These are phyloP conservation scores for Channa striata DNA, from an alignment of 2,797 vertebrate species.

Conservation along the genomic window DNA sequence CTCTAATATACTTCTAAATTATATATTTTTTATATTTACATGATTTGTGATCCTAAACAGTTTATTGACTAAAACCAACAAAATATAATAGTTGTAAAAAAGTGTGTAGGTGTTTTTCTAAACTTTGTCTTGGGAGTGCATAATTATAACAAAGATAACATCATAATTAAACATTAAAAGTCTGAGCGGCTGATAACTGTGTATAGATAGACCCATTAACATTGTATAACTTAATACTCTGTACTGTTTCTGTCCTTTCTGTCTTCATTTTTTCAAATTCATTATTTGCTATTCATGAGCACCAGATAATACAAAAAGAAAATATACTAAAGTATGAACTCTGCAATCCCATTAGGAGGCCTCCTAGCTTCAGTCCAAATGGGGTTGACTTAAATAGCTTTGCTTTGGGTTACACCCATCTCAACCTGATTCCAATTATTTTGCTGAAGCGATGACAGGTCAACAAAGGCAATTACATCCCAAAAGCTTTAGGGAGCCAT, in stretches of 20 bases:
- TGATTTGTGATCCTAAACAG: too few relatives aligned
- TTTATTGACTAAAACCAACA: too few relatives aligned
- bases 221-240: neutral
- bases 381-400: conserved; percentile 36
- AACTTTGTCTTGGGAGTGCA: too few relatives aligned
- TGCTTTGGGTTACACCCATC: conserved; percentile 39
- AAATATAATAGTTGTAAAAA: too few relatives aligned
- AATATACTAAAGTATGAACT: conserved; percentile 4
- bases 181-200: neutral
- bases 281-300: conserved; percentile 19
- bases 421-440: conserved; percentile 57
- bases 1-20: too few relatives aligned
- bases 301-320: conserved; percentile 23
- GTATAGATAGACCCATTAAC: neutral
- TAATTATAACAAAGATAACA: too few relatives aligned
- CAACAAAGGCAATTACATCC: conserved; percentile 66
- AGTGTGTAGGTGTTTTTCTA: too few relatives aligned
- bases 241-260: neutral
- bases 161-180: neutral
- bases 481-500: conserved; percentile 29
- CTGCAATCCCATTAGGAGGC: conserved; percentile 15
- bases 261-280: conserved; percentile 7
- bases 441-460: conserved; percentile 51
- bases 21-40: too few relatives aligned
- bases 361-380: conserved; percentile 21